phyloP scores from a whole-genome alignment of 2,888 invertebrate genomes.

The Seira ritae region DNA sequence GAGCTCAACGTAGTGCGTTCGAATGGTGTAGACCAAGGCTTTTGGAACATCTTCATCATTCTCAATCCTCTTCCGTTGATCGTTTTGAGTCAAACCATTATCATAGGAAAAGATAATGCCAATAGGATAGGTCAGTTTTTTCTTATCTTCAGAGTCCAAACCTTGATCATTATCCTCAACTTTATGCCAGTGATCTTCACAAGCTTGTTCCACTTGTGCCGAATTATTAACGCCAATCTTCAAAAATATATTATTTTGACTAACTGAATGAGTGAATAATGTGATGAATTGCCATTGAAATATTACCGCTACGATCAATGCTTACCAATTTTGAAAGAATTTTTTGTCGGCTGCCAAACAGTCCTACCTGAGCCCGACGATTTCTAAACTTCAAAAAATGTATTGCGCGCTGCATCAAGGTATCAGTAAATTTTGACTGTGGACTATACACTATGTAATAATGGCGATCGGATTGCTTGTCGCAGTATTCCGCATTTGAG shows the following conservation, averaged over 20 bases:
- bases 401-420: slow-evolving; percentile 32
- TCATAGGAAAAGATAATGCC: slow-evolving; percentile 55
- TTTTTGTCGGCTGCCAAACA: no score
- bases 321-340: slow-evolving; percentile 27
- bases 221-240: slow-evolving; percentile 39
- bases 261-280: no score
- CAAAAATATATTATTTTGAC: no score
- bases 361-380: no score
- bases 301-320: no score
- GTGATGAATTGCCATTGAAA: no score
- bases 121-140: slow-evolving; percentile 37
- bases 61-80: slow-evolving; percentile 11
- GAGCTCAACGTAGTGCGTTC: slow-evolving; percentile 48
- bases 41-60: slow-evolving; percentile 33
- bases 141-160: neutral
- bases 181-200: slow-evolving; percentile 27
- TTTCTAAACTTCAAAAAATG: neutral
- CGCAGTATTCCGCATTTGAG: slow-evolving; percentile 40
- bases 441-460: slow-evolving; percentile 55
- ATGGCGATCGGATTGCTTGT: slow-evolving; percentile 17
- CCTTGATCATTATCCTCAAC: neutral
- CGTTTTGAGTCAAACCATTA: slow-evolving; percentile 9
- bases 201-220: slow-evolving; percentile 22
- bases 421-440: slow-evolving; percentile 32
- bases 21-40: slow-evolving; percentile 29